These are phyloP conservation scores for Cryptomyrus ogoouensis DNA, from an alignment of 2,113 vertebrate genomes.

Conservation along the genomic window DNA sequence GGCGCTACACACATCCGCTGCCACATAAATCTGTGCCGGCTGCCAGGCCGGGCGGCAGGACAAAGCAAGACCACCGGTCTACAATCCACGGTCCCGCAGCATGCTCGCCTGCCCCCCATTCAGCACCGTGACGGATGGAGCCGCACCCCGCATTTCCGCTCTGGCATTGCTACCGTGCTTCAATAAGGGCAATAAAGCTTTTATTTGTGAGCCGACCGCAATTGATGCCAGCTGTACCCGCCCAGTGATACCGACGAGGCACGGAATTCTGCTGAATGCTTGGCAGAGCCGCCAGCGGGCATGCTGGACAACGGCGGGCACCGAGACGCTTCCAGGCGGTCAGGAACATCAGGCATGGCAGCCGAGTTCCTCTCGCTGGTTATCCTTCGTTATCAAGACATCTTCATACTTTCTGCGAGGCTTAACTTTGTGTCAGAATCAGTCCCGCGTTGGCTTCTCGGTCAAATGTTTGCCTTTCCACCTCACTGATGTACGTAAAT, in stretches of 20 bases:
- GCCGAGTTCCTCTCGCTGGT: not conserved
- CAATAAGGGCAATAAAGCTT: conserved; percentile 31
- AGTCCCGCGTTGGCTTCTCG: conserved; percentile 41
- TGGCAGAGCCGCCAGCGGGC: not conserved
- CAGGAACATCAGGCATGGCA: not conserved
- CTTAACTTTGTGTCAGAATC: conserved; percentile 41
- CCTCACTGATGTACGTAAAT: conserved; percentile 52
- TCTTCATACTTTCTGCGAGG: not conserved
- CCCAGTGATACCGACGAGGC: too few relatives aligned
- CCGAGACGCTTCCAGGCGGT: not conserved
- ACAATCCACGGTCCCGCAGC: conserved; percentile 42
- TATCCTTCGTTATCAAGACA: not conserved
- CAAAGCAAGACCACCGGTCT: conserved; percentile 50
- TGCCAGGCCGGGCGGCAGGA: conserved; percentile 45
- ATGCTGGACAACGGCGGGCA: not conserved
- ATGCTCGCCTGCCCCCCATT: conserved; percentile 35
- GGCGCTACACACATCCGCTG: conserved; percentile 55
- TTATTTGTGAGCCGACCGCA: conserved; percentile 2
- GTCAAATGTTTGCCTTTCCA: conserved; percentile 52
- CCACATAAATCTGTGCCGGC: conserved; percentile 61
- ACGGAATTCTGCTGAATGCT: not conserved
- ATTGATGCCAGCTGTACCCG: not conserved
- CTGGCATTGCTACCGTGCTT: conserved; percentile 38
- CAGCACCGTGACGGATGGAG: conserved; percentile 43
- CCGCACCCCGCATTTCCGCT: conserved; percentile 44